A percentile compares a stretch with the other conserved stretches of the same genome.
These are phyloP conservation scores for Cathartes aura DNA, from an alignment of 2,113 vertebrate genomes.

Conservation along the genomic window DNA sequence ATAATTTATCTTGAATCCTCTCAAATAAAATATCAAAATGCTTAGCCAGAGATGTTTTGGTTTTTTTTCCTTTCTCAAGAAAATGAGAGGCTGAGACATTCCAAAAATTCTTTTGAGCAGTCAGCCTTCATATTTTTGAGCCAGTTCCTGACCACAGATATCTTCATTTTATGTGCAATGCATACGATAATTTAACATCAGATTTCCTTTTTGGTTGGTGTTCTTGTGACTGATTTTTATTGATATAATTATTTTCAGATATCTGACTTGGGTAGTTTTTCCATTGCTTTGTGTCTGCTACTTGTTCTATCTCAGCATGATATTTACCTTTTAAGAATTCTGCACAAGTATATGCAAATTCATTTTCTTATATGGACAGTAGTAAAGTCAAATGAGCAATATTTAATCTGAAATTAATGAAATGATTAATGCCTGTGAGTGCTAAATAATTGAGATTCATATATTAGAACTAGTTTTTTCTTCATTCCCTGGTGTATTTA, in stretches of 20 bases:
- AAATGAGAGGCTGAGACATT: background rate
- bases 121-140: background rate
- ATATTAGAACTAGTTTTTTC: background rate
- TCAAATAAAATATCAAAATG: background rate
- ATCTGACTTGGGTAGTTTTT: background rate
- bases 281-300: background rate
- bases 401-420: slow-evolving; percentile 18
- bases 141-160: background rate
- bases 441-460: slow-evolving; percentile 1
- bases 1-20: background rate
- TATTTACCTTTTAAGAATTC: background rate
- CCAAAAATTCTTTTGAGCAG: background rate
- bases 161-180: background rate
- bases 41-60: background rate
- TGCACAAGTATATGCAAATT: background rate
- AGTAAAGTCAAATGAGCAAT: background rate
- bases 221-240: background rate
- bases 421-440: background rate
- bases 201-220: background rate
- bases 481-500: background rate
- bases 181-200: background rate
- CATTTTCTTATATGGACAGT: background rate
- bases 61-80: background rate
- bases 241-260: background rate
- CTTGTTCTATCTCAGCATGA: background rate